A percentile compares a stretch with the other conserved stretches of the same genome.
Evolutionary conservation across 37 sponge, comb jelly and placozoan genomes (phyloP).

Genomic region (Aplysina aerophoba): DNA sequence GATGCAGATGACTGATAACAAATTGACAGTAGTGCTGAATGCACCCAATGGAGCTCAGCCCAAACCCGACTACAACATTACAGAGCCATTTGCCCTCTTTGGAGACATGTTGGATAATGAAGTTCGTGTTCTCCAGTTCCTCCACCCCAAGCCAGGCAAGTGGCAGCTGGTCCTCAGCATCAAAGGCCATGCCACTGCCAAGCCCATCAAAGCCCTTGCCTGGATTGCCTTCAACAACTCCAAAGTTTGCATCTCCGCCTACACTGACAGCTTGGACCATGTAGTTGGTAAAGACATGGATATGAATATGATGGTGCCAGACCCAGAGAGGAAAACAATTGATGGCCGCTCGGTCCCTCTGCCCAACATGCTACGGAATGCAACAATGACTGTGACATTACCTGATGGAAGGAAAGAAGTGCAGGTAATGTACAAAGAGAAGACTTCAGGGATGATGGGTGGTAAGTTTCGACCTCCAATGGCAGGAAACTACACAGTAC

Average conservation of each 20-base stretch:
- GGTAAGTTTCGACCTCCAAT: background rate
- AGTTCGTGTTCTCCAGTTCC: background rate
- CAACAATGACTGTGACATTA: background rate
- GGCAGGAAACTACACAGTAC: conserved; percentile 2
- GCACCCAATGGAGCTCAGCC: background rate
- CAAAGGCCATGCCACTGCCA: conserved; percentile 5
- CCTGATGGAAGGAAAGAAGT: background rate
- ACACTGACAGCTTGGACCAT: background rate
- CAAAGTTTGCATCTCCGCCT: background rate
- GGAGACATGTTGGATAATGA: background rate
- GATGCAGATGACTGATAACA: background rate
- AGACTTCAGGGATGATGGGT: background rate
- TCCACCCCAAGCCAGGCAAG: background rate
- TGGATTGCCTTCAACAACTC: conserved; percentile 10
- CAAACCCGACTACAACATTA: background rate
- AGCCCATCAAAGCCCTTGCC: background rate
- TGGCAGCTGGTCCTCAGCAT: background rate
- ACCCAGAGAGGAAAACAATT: no score
- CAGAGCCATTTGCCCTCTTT: background rate
- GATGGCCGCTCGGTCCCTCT: no score
- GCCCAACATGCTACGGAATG: background rate
- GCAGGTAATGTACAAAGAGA: background rate
- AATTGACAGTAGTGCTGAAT: background rate
- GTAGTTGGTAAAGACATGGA: background rate
- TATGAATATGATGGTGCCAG: background rate